Evolutionary conservation across 2,888 invertebrate species (phyloP).

Genomic region (Drosophila anomalipes): DNA sequence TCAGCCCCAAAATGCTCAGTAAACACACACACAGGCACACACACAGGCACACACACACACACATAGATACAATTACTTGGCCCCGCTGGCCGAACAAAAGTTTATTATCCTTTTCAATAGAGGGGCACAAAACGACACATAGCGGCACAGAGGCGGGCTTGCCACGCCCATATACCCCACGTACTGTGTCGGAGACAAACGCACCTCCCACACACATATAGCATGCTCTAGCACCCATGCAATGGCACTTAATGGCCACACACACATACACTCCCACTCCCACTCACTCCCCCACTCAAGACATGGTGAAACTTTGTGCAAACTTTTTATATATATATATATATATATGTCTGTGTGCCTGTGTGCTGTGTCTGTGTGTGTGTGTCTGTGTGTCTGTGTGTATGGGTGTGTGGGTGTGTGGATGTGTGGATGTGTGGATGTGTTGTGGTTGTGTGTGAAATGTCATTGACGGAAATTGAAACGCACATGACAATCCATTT

Average conservation of each 20-base stretch:
- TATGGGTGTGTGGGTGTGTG: slow-evolving; percentile 21
- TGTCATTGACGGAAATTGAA: slow-evolving; percentile 84
- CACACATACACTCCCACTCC: slow-evolving; percentile 11
- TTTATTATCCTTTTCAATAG: slow-evolving; percentile 73
- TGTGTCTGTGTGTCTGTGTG: slow-evolving; percentile 16
- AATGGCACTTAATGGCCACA: slow-evolving; percentile 65
- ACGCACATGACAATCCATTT: slow-evolving; percentile 84
- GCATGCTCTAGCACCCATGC: slow-evolving; percentile 55
- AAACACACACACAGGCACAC: slow-evolving; percentile 1
- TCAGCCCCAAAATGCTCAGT: slow-evolving; percentile 24
- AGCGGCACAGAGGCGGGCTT: slow-evolving; percentile 35
- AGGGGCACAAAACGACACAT: slow-evolving; percentile 41
- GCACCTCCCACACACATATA: slow-evolving; percentile 4
- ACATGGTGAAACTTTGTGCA: slow-evolving; percentile 68
- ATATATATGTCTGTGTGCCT: slow-evolving; percentile 7
- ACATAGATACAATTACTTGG: neutral
- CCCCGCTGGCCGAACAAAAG: slow-evolving; percentile 44
- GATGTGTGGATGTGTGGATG: slow-evolving; percentile 4
- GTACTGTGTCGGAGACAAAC: slow-evolving; percentile 5
- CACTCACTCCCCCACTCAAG: slow-evolving; percentile 37
- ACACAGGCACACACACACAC: slow-evolving; percentile 22
- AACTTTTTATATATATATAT: slow-evolving; percentile 61
- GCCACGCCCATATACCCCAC: slow-evolving; percentile 42
- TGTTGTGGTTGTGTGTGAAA: slow-evolving; percentile 40
- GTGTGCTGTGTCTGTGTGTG: slow-evolving; percentile 13